Base-by-base conservation (phyloP, 2,888 invertebrate genomes). In the Chloroclystis v-ata region DNA sequence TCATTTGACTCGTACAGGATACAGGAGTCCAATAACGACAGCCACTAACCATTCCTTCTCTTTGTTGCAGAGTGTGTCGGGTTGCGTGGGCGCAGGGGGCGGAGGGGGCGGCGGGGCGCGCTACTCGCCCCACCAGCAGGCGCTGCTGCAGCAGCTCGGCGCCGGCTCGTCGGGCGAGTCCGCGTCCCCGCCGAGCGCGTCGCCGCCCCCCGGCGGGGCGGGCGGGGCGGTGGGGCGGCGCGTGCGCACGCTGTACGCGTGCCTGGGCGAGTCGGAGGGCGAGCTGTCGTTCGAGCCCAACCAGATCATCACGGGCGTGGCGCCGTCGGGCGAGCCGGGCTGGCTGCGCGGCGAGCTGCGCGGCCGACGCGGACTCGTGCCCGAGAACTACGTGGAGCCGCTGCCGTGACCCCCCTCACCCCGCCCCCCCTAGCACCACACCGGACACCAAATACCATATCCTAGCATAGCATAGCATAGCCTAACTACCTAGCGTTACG, bases 261-360 rank as follows among this genome's bases (percentile, higher is more conserved):
- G 99, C 78, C 90, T 97, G 61, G 98, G 97, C 44, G 98, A 98
- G 88, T 96, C 97, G 83, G 97, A 97, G 73, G 96, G 97, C 56
- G 99, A 99, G 89, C 89, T 99, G 61, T 97, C 97, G 20, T 99
- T 99, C 89, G 97, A 98, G 89, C 97, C 98, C 56, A 98, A 99
- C 90, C 96, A 98, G 91, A 97, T 99, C 69, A 97, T 99, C 68
- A 96, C 95, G 54, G 96, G 98, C 90, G 97, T 98, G 97, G 86
- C 89, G 89, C 91, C 92, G 60, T 97, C 97, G 14, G 93, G 95
- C 71, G 99, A 99, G 86, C 98, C 98, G 12, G 98, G 99, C 62
- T 99, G 99, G 99, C 89, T 99, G 69, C 97, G 98, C 79, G 99
- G 99, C 57, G 94, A 95, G 43, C 89, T 98, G 60, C 94, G 96